Base-by-base conservation (phyloP, 2,797 vertebrate genomes). In the Poliocrania exsul region DNA sequence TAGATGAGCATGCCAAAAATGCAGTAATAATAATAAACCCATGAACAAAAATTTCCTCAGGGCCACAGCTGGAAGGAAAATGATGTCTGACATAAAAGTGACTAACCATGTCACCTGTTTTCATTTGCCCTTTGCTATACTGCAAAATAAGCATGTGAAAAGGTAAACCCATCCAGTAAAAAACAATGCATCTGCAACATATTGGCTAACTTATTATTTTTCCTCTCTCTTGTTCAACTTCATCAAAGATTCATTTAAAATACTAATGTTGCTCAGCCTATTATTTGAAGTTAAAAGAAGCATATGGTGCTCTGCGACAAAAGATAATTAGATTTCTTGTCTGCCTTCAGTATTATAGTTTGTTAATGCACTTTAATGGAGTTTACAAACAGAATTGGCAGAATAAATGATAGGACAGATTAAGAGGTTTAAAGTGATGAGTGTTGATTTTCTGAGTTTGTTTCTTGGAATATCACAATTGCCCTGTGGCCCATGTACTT, bases 281-380 rank as follows among this genome's bases (percentile, higher is more conserved):
- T 97, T 97, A 97, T 96, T 95, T 97, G 91, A 97, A 95, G 70
- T 95, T 96, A 92, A 96, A 96, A 96, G 93, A 85, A 97, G 90
- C 97, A 98, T 97, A 98, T 97, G 97, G 97, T 94, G 82, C 72
- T 97, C 96, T 93, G 92, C 16, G 33, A 94, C 88, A 95, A 97
- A 97, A 94, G 95, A 97, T 97, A 98, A 98, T 98, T 97, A 97
- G 92, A 97, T 97, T 96, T 97, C 94, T 96, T 92, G 75, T 92
- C 88, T 97, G 95, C 78, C 60, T 97, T 97, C 95, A 96, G 88
- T 96, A 61, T 88, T 97, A 85, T 75, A 90, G 93, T 94, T 97
- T 42, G 57, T 92, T 97, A 97, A 96, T 80, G 46, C 94, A 88
- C 90, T 94, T 92, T 96, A 97, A 93, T 96, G 77, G 50, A 80